Conservation (phyloP, 2,113 vertebrate species). For the Bothrops jararaca region DNA sequence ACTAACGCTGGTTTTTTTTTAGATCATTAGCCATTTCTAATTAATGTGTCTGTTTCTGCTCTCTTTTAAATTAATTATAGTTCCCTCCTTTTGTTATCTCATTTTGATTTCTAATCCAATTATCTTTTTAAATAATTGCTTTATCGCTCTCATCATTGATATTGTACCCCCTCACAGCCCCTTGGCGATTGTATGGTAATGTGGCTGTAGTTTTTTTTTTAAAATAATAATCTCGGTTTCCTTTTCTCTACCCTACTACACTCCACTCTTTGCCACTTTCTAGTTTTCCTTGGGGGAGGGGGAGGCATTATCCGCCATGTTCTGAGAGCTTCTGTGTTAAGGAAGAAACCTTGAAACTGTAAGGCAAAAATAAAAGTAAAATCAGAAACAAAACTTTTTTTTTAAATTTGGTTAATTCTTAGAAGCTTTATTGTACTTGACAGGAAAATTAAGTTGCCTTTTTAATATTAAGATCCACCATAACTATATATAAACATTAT, state of each 20-base stretch:
- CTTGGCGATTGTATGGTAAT: conserved; percentile 24
- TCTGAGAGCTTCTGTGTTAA: not conserved
- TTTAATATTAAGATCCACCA: not conserved
- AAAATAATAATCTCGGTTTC: not conserved
- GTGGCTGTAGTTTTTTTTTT: not conserved
- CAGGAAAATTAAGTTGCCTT: not conserved
- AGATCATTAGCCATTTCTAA: conserved; percentile 58
- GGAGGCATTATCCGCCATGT: not conserved
- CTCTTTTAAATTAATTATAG: conserved; percentile 60
- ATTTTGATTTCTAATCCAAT: conserved; percentile 68
- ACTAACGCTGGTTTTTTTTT: not conserved
- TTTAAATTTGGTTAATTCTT: not conserved
- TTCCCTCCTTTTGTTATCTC: conserved; percentile 56
- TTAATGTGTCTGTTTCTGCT: conserved; percentile 58
- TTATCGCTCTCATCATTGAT: conserved; percentile 53
- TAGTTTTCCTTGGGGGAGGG: not conserved
- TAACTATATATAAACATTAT: not conserved
- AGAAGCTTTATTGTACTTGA: not conserved
- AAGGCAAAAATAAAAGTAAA: not conserved
- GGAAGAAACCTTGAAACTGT: not conserved
- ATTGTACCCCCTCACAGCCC: conserved; percentile 32
- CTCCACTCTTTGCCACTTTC: not conserved
- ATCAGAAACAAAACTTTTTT: not conserved
- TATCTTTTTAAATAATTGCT: conserved; percentile 69
- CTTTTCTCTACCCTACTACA: not conserved